Evolutionary conservation across 1,140 invertebrate species (phyloP).

Genomic region (Dryas iulia): DNA sequence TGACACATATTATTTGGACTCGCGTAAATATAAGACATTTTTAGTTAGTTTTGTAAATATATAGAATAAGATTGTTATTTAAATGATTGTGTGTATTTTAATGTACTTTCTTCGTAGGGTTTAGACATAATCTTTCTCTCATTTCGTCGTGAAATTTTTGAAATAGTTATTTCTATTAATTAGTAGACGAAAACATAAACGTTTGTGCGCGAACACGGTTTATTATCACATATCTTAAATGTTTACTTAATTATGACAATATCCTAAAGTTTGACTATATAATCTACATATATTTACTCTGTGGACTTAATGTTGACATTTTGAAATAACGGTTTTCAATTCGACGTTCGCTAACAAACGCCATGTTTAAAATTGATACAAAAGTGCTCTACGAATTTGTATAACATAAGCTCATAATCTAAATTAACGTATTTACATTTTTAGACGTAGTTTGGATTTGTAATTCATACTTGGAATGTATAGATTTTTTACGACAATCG

Average conservation of each 20-base stretch:
- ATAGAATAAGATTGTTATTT: conserved; percentile 64
- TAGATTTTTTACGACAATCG: conserved; percentile 67
- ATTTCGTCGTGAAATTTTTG: conserved; percentile 39
- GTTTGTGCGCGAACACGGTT: conserved; percentile 8
- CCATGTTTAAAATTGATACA: conserved; percentile 42
- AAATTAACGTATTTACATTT: conserved; percentile 66
- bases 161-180: conserved; percentile 37
- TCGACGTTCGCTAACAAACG: conserved; percentile 29
- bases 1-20: conserved; percentile 16
- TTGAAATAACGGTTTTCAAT: conserved; percentile 6
- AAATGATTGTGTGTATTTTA: conserved; percentile 58
- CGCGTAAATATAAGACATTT: conserved; percentile 21
- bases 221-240: neutral
- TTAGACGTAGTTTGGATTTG: conserved; percentile 62
- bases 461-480: conserved; percentile 63
- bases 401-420: conserved; percentile 59
- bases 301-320: neutral
- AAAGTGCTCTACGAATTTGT: conserved; percentile 72
- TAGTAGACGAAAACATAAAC: conserved; percentile 12
- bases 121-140: conserved; percentile 42
- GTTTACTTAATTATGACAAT: neutral
- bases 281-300: neutral
- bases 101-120: conserved; percentile 46
- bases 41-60: conserved; percentile 56
- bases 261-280: neutral